Evolutionary conservation across 2,797 vertebrate species (phyloP).

Genomic region (Gymnothorax reevesii): DNA sequence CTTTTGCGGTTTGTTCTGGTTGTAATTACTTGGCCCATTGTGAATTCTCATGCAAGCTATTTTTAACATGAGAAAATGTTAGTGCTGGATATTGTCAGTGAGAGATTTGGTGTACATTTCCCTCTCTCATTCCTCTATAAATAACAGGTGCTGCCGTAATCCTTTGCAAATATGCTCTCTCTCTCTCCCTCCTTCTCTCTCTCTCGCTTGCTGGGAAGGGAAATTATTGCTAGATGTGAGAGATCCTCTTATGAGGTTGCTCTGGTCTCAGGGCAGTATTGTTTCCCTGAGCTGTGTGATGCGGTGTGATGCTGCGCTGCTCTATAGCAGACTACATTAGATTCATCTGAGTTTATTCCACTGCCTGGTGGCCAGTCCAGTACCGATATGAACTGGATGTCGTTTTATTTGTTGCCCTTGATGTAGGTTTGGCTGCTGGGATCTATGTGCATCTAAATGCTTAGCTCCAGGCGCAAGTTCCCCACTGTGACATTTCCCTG

Average conservation of each 20-base stretch:
- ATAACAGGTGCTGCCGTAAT: no score
- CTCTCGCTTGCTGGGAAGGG: conserved; percentile 35
- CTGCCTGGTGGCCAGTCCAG: not conserved
- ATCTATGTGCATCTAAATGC: not conserved
- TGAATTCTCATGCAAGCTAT: conserved; percentile 25
- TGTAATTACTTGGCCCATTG: conserved; percentile 26
- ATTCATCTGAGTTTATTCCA: not conserved
- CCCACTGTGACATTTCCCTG: not conserved
- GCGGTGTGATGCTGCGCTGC: not conserved
- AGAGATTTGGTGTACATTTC: not conserved
- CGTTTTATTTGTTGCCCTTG: not conserved
- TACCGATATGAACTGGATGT: not conserved
- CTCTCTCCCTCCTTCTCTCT: conserved; percentile 37
- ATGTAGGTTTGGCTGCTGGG: not conserved
- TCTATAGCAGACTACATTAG: not conserved
- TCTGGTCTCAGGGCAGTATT: not conserved
- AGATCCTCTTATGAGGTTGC: not conserved
- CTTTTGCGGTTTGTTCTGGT: conserved; percentile 35
- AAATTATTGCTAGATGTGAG: not conserved
- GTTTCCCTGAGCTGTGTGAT: no score
- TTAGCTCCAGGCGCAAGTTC: not conserved
- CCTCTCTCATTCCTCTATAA: not conserved
- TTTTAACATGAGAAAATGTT: conserved; percentile 30
- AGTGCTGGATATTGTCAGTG: not conserved
- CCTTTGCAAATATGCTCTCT: not conserved